Conservation (phyloP, 2,888 invertebrate species). For the Ormyrus thymus region DNA sequence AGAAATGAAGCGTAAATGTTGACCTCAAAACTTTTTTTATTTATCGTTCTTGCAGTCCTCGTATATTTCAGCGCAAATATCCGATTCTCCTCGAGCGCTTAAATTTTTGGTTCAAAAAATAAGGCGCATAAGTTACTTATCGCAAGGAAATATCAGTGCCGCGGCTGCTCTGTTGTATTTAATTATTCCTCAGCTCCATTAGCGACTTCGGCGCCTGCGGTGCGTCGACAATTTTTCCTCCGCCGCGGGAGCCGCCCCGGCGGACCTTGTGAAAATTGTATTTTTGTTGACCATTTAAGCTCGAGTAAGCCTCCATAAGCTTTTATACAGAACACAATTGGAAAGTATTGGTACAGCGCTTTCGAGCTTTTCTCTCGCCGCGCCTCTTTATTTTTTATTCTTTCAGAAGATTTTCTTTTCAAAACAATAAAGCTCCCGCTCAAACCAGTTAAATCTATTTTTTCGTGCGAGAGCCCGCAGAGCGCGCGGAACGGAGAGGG, state of each 20-base stretch:
- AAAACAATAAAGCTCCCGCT: slow-evolving; percentile 23
- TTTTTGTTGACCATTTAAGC: slow-evolving; percentile 14
- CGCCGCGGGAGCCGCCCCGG: too few species aligned
- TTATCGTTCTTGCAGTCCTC: too few species aligned
- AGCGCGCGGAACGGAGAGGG: neutral
- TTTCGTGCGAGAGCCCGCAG: neutral
- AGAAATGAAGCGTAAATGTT: too few species aligned
- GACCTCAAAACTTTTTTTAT: too few species aligned
- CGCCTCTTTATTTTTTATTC: neutral
- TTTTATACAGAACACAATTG: slow-evolving; percentile 37
- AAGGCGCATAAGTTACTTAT: too few species aligned
- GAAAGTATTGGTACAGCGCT: slow-evolving; percentile 24
- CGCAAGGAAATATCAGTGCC: too few species aligned
- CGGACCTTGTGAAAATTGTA: slow-evolving; percentile 9
- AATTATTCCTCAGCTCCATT: too few species aligned
- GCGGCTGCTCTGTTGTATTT: too few species aligned
- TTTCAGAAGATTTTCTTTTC: slow-evolving; percentile 39
- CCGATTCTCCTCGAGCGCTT: neutral
- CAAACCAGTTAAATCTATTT: slow-evolving; percentile 22
- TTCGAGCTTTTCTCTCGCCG: neutral
- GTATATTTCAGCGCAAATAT: neutral
- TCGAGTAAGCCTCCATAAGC: slow-evolving; percentile 29
- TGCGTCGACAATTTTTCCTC: too few species aligned
- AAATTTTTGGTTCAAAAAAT: too few species aligned
- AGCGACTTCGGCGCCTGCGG: too few species aligned